Base-by-base conservation (phyloP, 2,113 vertebrate species). In the Leptobrachium leishanense region DNA sequence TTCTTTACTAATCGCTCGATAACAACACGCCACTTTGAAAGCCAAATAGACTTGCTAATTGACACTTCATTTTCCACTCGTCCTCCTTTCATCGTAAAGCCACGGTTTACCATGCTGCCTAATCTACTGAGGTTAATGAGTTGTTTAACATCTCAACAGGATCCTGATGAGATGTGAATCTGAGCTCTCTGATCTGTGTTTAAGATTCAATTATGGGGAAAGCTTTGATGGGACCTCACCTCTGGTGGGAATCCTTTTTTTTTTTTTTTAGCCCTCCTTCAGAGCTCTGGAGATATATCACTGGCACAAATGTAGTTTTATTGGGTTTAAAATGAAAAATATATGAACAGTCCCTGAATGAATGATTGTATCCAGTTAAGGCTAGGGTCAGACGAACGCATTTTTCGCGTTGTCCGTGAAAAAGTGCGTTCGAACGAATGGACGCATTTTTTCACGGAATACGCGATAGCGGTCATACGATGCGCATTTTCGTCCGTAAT, bases 81-180 rank as follows among this genome's bases (percentile, higher is more conserved):
- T 66, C 53, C 76, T 76, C 20, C 43, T 6, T 41, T 39, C 20
- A 39, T n/a, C 13, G 77, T 67, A 67, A 67, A 75, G 65, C 73
- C 42, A 53, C 44, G 73, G 54, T 70, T 59, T 65, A 75, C 79
- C 62, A 75, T 75, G 53, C 79, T 20, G 63, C 65, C 57, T 81
- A 75, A 81, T 81, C 79, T 81, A 72, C 66, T 66, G 55, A 65
- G 68, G 66, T 81, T 81, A 81, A 75, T 81, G 73, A 70, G 66
- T 81, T 81, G 62, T 81, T 81, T 75, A 81, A 81, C 79, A 74
- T 80, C 1, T 77, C 75, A 81, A 55, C 39, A 9, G 66, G 81
- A 77, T 9, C 9, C 74, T 40, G 42, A 73, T 74, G 70, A 82
- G 63, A 44, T 66, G 54, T 68, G 73, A 66, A 41, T 53, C 0